These are phyloP conservation scores for Hemithea aestivaria DNA, from an alignment of 2,888 invertebrate genomes.

Conservation along the genomic window DNA sequence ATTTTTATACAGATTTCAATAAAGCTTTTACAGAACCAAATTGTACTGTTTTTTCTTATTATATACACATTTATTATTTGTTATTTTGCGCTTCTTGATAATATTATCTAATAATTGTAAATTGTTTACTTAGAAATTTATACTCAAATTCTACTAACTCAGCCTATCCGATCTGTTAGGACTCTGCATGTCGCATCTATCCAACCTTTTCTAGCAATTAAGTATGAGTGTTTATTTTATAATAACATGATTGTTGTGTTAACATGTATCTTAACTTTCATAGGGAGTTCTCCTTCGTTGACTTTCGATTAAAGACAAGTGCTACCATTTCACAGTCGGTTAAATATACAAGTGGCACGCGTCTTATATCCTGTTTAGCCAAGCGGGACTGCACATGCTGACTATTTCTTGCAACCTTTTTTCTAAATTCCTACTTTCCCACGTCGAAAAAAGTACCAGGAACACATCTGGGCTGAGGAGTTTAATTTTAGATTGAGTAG, in stretches of 20 bases:
- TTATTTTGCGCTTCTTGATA: too few species aligned
- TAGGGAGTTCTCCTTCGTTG: slow-evolving; percentile 11
- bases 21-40: too few species aligned
- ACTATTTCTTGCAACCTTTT: slow-evolving; percentile 38
- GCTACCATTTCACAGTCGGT: slow-evolving; percentile 22
- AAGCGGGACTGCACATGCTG: slow-evolving; percentile 64
- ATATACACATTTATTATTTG: too few species aligned
- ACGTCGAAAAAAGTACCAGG: slow-evolving; percentile 53
- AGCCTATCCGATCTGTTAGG: too few species aligned
- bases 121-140: too few species aligned
- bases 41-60: too few species aligned
- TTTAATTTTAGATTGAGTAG: slow-evolving; percentile 57
- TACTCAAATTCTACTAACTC: too few species aligned
- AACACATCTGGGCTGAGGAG: slow-evolving; percentile 64
- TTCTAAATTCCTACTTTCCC: slow-evolving; percentile 8
- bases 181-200: too few species aligned
- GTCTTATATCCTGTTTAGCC: slow-evolving; percentile 64
- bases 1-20: too few species aligned
- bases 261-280: not conserved
- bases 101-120: too few species aligned
- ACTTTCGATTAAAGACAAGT: slow-evolving; percentile 6
- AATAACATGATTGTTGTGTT: not conserved
- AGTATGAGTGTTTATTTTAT: too few species aligned
- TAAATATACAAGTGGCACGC: slow-evolving; percentile 60
- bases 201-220: too few species aligned